Percentiles rank a stretch among this genome's conserved stretches.
phyloP scores from a whole-genome alignment of 2,113 vertebrate species.

The Herpetotheres cachinnans region DNA sequence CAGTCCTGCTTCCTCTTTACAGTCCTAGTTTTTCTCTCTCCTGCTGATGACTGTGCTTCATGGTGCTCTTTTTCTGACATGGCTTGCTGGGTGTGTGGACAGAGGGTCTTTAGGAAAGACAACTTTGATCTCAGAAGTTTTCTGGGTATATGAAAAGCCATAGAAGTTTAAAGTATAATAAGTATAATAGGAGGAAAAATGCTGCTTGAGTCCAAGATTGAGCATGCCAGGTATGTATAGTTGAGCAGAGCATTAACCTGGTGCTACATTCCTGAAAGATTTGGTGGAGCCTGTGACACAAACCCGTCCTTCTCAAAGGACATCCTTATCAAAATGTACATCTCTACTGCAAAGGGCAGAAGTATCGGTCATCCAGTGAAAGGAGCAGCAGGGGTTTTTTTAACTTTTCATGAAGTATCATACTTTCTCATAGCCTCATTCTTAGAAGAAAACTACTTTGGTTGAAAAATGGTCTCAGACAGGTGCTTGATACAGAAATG shows the following conservation, averaged over 20 bases:
- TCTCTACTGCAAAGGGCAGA: not conserved
- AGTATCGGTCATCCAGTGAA: not conserved
- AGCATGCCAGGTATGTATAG: not conserved
- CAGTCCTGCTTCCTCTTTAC: not conserved
- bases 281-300: not conserved
- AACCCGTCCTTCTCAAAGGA: not conserved
- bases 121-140: not conserved
- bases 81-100: not conserved
- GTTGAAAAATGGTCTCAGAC: not conserved
- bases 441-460: not conserved
- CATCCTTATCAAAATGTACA: not conserved
- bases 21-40: not conserved
- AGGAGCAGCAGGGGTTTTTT: not conserved
- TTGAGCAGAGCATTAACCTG: not conserved
- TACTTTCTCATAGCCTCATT: not conserved
- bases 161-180: not conserved
- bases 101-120: not conserved
- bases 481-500: not conserved
- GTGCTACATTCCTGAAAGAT: not conserved
- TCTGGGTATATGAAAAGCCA: not conserved
- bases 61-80: not conserved
- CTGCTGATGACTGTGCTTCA: not conserved
- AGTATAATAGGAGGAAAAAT: not conserved
- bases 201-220: not conserved
- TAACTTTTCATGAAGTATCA: not conserved